phyloP scores from a whole-genome alignment of 2,797 vertebrate species.

The Melanitta fusca region DNA sequence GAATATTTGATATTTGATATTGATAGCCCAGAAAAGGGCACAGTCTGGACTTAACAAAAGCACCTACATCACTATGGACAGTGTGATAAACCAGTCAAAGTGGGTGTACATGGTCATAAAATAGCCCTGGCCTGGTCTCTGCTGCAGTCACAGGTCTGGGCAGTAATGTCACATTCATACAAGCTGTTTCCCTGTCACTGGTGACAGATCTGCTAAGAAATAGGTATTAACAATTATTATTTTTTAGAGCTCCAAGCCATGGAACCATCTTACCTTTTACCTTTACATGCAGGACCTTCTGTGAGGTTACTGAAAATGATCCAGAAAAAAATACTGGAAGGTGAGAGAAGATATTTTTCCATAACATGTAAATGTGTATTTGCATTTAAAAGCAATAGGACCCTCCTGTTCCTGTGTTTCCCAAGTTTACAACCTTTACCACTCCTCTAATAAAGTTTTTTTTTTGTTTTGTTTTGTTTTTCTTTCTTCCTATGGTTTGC shows the following conservation, averaged over 20 bases:
- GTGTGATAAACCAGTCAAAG: background rate
- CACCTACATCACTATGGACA: fast-evolving
- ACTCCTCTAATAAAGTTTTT: background rate
- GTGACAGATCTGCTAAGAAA: background rate
- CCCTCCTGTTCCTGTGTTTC: background rate
- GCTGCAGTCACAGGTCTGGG: background rate
- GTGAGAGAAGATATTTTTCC: background rate
- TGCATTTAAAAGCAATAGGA: background rate
- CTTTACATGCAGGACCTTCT: background rate
- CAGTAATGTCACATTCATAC: background rate
- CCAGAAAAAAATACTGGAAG: background rate
- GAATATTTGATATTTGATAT: too few relatives aligned
- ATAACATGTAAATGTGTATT: background rate
- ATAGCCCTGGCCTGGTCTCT: background rate
- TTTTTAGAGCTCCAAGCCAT: background rate
- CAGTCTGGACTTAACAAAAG: background rate
- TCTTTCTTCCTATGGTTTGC: background rate
- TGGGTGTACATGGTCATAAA: background rate
- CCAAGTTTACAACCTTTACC: background rate
- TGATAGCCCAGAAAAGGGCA: background rate
- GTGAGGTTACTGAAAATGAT: background rate
- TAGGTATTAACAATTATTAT: background rate
- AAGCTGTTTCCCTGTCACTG: background rate
- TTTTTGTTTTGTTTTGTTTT: too few relatives aligned
- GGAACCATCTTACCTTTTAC: background rate